These are phyloP conservation scores for Callithrix jacchus DNA, from an alignment of 2,113 vertebrate genomes.

Conservation along the genomic window DNA sequence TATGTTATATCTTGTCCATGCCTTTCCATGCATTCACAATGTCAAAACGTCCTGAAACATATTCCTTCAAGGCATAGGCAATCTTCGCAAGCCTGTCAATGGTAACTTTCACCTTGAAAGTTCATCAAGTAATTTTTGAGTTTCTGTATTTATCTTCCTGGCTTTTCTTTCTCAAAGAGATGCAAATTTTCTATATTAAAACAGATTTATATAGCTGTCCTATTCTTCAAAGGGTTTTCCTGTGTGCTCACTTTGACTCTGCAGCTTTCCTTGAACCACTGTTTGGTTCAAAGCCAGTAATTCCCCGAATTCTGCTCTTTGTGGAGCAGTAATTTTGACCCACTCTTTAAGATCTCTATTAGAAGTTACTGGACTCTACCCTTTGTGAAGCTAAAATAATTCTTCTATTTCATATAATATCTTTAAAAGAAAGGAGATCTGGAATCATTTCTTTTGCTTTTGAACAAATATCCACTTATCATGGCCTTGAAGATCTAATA, in stretches of 20 bases:
- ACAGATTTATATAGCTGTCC: not conserved
- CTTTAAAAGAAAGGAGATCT: not conserved
- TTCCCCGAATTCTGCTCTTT: not conserved
- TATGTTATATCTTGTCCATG: not conserved
- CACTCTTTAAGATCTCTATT: not conserved
- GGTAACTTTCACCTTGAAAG: not conserved
- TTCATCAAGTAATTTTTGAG: not conserved
- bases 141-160: not conserved
- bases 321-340: not conserved
- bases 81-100: not conserved
- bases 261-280: not conserved
- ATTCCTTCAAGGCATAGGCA: not conserved
- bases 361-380: not conserved
- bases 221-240: not conserved
- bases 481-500: not conserved
- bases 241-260: not conserved
- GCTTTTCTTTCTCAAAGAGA: not conserved
- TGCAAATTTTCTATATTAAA: not conserved
- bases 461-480: not conserved
- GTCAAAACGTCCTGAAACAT: not conserved
- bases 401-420: not conserved
- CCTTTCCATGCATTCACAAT: not conserved
- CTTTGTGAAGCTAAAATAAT: slow-evolving; percentile 9
- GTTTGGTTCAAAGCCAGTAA: not conserved
- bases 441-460: not conserved